Percentiles rank a stretch among this genome's conserved stretches.
These are phyloP conservation scores for Carabus problematicus DNA, from an alignment of 2,888 invertebrate genomes.

Conservation along the genomic window DNA sequence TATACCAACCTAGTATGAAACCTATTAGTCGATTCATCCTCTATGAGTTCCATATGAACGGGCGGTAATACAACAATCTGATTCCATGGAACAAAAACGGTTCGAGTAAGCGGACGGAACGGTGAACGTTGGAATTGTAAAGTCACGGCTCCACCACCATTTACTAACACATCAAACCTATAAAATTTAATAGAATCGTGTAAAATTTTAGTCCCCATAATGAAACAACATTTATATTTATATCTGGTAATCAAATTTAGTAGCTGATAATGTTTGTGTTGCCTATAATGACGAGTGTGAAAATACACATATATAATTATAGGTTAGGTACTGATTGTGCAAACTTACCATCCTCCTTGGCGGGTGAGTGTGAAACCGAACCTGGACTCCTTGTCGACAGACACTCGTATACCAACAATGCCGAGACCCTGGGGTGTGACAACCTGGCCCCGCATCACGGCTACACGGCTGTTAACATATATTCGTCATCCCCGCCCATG, in stretches of 20 bases:
- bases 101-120: conserved; percentile 85
- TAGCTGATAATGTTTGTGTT: too few species aligned
- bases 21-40: conserved; percentile 61
- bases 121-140: conserved; percentile 96
- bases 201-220: not conserved
- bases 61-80: conserved; percentile 93
- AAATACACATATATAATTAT: not conserved
- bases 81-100: conserved; percentile 97
- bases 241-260: too few species aligned
- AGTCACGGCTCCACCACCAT: conserved; percentile 97
- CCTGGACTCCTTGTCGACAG: conserved; percentile 90
- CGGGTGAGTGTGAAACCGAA: conserved; percentile 96
- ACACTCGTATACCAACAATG: conserved; percentile 96
- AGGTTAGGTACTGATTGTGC: too few species aligned
- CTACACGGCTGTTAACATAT: conserved; percentile 83
- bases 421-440: conserved; percentile 93
- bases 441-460: conserved; percentile 98
- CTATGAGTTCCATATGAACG: conserved; percentile 84
- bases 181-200: conserved; percentile 13
- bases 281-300: too few species aligned
- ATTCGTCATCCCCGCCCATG: conserved; percentile 48
- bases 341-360: conserved; percentile 91
- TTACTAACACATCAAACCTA: conserved; percentile 98
- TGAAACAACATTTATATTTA: not conserved
- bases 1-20: conserved; percentile 32